Base-by-base conservation (phyloP, 2,797 vertebrate genomes). In the Lagodon rhomboides region DNA sequence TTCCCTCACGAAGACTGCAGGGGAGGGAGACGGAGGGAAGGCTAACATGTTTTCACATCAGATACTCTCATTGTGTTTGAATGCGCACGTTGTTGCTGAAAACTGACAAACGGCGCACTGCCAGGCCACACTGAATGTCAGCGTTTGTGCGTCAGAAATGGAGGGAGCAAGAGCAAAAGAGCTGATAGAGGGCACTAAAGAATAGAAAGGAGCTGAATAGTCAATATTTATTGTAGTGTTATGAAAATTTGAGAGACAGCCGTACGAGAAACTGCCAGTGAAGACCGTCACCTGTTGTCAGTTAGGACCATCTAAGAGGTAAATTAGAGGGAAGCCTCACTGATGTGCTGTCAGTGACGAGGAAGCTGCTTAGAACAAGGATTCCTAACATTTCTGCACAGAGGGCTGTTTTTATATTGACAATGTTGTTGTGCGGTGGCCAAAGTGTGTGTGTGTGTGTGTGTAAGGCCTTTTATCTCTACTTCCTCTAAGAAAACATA, bases 1-100 rank as follows among this genome's bases (percentile, higher is more conserved):
- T 82, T 73, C 58, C 67, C 41, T 85, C 90, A 83, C 43, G 38
- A 71, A 74, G 80, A 68, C 77, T 68, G 74, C 77, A 34, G 75
- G 73, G 51, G 64, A 59, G 12, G 49, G 54, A 80, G 55, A 75
- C 1, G 0, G 22, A 60, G 62, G 18, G 38, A 69, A 81, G 56
- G 41, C 43, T 47, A 58, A 61, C 62, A 61, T 64, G 84, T 78
- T 81, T 82, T 75, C 75, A 85, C 68, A 79, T 74, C 74, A 75
- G 17, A 68, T 49, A 56, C 30, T 68, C 66, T 71, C 20, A 71
- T 30, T 71, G 44, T 53, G 68, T 76, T 69, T 64, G 71, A 76
- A 76, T 63, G 55, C 62, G 61, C 49, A 67, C 0, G 25, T 49
- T 63, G 41, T 62, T 50, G 41, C 27, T 73, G 5, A 62, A 79